These are phyloP conservation scores for Ceriagrion tenellum DNA, from an alignment of 2,888 invertebrate species.

Conservation along the genomic window DNA sequence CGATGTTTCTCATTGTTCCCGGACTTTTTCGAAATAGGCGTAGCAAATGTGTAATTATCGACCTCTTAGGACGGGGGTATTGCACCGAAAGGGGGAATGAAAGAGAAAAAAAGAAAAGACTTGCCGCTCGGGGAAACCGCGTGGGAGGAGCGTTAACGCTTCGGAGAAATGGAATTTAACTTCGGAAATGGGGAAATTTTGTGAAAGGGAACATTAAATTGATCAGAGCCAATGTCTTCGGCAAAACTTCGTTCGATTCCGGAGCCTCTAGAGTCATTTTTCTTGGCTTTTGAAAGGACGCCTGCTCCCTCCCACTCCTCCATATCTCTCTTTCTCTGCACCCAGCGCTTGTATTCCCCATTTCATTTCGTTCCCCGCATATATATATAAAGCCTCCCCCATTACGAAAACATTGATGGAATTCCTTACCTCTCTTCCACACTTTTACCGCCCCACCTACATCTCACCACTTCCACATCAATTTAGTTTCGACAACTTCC, in stretches of 20 bases:
- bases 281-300: slow-evolving; percentile 45
- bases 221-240: slow-evolving; percentile 49
- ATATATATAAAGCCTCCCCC: neutral
- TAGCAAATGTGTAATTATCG: neutral
- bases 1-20: neutral
- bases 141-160: neutral
- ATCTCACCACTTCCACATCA: neutral
- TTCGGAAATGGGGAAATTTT: neutral
- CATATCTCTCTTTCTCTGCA: neutral
- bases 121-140: neutral
- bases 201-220: slow-evolving; percentile 50
- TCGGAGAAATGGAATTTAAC: slow-evolving; percentile 16
- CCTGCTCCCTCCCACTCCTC: neutral
- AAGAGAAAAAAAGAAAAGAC: neutral
- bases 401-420: slow-evolving; percentile 37
- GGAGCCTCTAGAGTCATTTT: slow-evolving; percentile 11
- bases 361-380: slow-evolving; percentile 12
- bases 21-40: neutral
- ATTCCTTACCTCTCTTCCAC: neutral
- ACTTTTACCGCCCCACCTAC: neutral
- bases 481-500: slow-evolving; percentile 41
- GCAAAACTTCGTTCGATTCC: slow-evolving; percentile 38
- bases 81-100: neutral
- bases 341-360: neutral
- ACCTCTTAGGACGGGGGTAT: neutral